Conservation (phyloP, 2,113 vertebrate genomes). For the Mastomys natalensis region DNA sequence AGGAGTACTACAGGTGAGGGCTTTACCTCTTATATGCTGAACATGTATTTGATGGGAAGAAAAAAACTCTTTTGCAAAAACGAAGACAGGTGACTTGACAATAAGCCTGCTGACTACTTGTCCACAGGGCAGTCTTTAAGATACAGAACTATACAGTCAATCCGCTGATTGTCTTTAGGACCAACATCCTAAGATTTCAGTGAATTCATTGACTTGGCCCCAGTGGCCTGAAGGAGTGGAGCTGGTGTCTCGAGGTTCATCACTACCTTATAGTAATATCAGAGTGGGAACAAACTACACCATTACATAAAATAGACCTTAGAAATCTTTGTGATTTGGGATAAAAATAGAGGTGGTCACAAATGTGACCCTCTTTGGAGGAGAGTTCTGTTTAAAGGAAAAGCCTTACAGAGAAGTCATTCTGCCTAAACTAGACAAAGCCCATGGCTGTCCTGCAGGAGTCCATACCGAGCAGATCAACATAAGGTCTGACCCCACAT, state of each 20-base stretch:
- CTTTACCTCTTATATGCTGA: background rate
- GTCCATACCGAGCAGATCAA: background rate
- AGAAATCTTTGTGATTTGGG: background rate
- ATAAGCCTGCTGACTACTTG: background rate
- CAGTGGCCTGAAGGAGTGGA: background rate
- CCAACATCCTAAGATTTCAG: background rate
- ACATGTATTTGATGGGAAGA: background rate
- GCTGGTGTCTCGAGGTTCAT: background rate
- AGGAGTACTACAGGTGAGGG: conserved; percentile 79
- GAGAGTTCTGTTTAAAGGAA: conserved; percentile 46
- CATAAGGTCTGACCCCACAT: background rate
- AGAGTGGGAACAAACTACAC: background rate
- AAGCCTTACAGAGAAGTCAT: background rate
- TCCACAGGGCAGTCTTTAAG: background rate
- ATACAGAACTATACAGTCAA: background rate
- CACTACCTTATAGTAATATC: background rate
- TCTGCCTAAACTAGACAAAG: background rate
- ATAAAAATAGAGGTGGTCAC: background rate
- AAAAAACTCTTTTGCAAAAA: background rate
- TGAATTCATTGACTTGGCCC: background rate
- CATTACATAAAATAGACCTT: background rate
- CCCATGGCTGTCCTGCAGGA: background rate
- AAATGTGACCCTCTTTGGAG: background rate
- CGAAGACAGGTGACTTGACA: background rate
- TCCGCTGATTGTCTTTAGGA: background rate